Evolutionary conservation across 2,888 invertebrate species (phyloP), one percentile per base, ranked within the genome.

Genomic region (Cerastoderma edule): DNA sequence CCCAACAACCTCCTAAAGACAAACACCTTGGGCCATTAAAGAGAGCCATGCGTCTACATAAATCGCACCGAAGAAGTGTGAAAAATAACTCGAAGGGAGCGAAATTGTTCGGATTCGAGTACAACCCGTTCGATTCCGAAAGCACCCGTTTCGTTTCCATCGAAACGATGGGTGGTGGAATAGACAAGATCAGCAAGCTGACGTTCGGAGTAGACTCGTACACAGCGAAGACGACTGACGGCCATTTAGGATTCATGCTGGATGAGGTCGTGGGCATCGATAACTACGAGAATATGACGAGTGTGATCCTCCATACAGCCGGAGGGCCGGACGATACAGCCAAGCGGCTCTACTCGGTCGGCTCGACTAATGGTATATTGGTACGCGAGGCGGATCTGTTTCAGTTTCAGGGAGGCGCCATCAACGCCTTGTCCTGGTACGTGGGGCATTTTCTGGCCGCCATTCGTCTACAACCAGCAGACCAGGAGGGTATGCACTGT

Each of bases 101-200:
- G 10, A 50, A 50, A 46, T 35, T 85, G 33, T 84, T 78, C 28
- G 87, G 85, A 13, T 74, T 85, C 27, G 79, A 83, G 2, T 85
- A 79, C 64, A 80, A 83, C 44, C 80, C 80, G 2, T 81, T 85
- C 54, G 71, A 83, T 22, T 75, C 83, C 1, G 46, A 67, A 16
- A 65, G 69, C 16, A 76, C 75, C 27, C 72, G 77, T 33, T 83
- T 80, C 63, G 73, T 81, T 35, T 67, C 77, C 13, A 64, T 84
- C 19, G 72, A 83, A 30, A 60, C 80, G 0, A 46, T 53, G n/a
- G 75, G 78, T 22, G 85, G 85, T 19, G 57, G 60, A 32, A 68
- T 64, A 1, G 56, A 74, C 24, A 32, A 69, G 32, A 30, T 85
- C 2, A 77, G 68, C 46, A 54, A 67, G 5, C 81, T 79, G 16